Evolutionary conservation across 2,797 vertebrate species (phyloP).

Genomic region (Melanotaenia maccullochi): DNA sequence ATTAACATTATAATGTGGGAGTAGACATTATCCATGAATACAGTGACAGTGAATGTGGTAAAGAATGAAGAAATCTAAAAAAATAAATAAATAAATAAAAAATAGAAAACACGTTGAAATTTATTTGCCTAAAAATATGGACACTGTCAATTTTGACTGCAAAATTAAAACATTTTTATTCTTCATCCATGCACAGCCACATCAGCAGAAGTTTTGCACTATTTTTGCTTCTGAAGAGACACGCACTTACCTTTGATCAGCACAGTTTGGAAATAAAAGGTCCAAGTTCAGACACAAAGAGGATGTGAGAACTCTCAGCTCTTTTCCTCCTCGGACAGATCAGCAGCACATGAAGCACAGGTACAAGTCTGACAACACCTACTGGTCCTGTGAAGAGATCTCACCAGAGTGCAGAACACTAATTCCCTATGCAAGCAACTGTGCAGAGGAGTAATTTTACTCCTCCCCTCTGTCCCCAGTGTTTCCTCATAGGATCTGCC

Average conservation of each 20-base stretch:
- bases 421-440: slow-evolving; percentile 64
- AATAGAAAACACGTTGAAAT: neutral
- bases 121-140: neutral
- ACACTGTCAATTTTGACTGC: neutral
- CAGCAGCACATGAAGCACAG: slow-evolving; percentile 32
- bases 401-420: slow-evolving; percentile 46
- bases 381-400: slow-evolving; percentile 36
- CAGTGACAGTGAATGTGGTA: slow-evolving; percentile 2
- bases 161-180: neutral
- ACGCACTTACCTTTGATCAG: slow-evolving; percentile 62
- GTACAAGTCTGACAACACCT: slow-evolving; percentile 48
- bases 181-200: neutral
- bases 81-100: too few relatives aligned
- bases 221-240: neutral
- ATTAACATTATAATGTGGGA: slow-evolving; percentile 63
- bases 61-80: neutral
- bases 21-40: slow-evolving; percentile 12
- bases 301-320: slow-evolving; percentile 12
- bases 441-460: slow-evolving; percentile 64
- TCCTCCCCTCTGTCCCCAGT: slow-evolving; percentile 70
- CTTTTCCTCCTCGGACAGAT: slow-evolving; percentile 27
- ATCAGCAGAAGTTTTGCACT: neutral
- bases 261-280: slow-evolving; percentile 5
- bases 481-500: slow-evolving; percentile 72
- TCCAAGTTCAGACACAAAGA: slow-evolving; percentile 27